Percentiles rank a stretch among this genome's conserved stretches.
Evolutionary conservation across 1,140 invertebrate genomes (phyloP).

Genomic region (Aricia agestis): DNA sequence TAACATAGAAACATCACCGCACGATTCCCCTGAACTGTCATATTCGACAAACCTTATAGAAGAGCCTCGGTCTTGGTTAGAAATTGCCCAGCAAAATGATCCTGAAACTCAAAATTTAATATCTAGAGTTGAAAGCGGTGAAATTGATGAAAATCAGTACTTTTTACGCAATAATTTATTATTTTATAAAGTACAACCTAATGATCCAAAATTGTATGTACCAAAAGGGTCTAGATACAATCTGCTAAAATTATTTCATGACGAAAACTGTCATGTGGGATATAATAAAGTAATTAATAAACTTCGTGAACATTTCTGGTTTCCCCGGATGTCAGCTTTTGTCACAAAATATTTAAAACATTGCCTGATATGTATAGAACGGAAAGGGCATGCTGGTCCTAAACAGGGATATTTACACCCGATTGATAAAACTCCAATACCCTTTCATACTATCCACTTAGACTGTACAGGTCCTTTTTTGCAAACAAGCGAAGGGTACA

Average conservation of each 20-base stretch:
- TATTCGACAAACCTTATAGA: too few species aligned
- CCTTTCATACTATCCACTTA: conserved; percentile 41
- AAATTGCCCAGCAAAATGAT: conserved; percentile 36
- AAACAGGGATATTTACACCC: conserved; percentile 39
- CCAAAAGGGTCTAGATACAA: conserved; percentile 35
- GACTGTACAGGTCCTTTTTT: conserved; percentile 36
- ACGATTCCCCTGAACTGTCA: too few species aligned
- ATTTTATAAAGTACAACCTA: conserved; percentile 25
- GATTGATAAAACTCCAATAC: conserved; percentile 33
- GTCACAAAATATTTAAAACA: conserved; percentile 39
- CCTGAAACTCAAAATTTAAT: conserved; percentile 29
- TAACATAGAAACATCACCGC: too few species aligned
- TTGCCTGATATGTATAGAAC: conserved; percentile 34
- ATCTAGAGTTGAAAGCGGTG: conserved; percentile 21
- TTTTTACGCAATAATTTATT: conserved; percentile 31
- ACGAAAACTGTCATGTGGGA: conserved; percentile 49
- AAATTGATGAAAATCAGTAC: conserved; percentile 34
- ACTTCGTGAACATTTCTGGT: conserved; percentile 45
- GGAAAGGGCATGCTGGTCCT: conserved; percentile 37
- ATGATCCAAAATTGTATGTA: conserved; percentile 35
- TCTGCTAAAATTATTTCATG: conserved; percentile 39
- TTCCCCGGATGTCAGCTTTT: conserved; percentile 36
- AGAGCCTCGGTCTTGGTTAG: conserved; percentile 30
- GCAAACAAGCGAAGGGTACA: conserved; percentile 30
- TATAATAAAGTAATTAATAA: conserved; percentile 37